A percentile compares a stretch with the other conserved stretches of the same genome.
These are phyloP conservation scores for Macrobrachium nipponense DNA, from an alignment of 1,140 invertebrate genomes.

Conservation along the genomic window DNA sequence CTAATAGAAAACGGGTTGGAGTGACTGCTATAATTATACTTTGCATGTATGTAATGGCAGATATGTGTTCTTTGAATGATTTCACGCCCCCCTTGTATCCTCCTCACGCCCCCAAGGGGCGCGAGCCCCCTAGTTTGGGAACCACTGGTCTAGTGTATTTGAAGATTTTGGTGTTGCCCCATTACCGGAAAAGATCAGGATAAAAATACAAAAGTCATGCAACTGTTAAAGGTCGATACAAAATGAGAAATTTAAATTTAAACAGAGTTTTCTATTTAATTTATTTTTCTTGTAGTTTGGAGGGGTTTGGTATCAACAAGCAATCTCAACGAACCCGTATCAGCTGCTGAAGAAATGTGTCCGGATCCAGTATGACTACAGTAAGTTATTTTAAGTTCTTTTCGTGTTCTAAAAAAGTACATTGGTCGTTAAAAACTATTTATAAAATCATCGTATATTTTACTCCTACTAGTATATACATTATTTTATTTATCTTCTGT, in stretches of 20 bases:
- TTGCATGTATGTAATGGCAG: too few relatives aligned
- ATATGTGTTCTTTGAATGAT: too few relatives aligned
- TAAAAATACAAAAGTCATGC: neutral
- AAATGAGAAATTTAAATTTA: too few relatives aligned
- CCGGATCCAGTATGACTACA: neutral
- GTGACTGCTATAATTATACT: too few relatives aligned
- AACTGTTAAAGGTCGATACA: too few relatives aligned
- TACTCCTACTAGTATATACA: too few relatives aligned
- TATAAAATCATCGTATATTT: neutral
- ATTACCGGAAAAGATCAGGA: neutral
- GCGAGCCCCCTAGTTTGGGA: too few relatives aligned
- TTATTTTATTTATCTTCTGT: neutral
- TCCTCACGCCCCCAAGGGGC: too few relatives aligned
- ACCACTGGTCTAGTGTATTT: too few relatives aligned
- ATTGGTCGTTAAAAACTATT: neutral
- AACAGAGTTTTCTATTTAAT: neutral
- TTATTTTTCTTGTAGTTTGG: conserved; percentile 7
- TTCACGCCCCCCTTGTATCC: too few relatives aligned
- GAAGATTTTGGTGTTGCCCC: neutral
- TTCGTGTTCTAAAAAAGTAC: neutral
- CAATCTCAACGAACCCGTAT: conserved; percentile 14
- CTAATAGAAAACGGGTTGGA: too few relatives aligned
- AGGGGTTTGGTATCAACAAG: conserved; percentile 12
- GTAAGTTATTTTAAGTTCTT: neutral
- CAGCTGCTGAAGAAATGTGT: conserved; percentile 9